Evolutionary conservation across 2,888 invertebrate genomes (phyloP).

Genomic region (Synergus laeviventris): DNA sequence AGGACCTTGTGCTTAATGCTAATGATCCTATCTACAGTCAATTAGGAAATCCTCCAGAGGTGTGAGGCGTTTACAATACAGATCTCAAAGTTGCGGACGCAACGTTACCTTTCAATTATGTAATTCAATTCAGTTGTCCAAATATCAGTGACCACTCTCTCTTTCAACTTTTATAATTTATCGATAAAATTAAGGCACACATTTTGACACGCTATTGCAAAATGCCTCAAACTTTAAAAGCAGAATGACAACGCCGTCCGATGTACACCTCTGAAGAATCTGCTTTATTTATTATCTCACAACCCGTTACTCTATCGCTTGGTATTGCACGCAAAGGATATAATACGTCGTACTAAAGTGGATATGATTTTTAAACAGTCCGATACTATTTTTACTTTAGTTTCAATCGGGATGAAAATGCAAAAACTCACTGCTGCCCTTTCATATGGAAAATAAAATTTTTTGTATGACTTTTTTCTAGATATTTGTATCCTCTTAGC

Average conservation of each 20-base stretch:
- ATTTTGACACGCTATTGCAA: slow-evolving; percentile 21
- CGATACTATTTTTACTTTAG: background rate
- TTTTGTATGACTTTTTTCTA: slow-evolving; percentile 4
- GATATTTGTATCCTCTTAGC: background rate
- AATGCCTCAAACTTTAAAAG: slow-evolving; percentile 7
- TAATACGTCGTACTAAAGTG: slow-evolving; percentile 4
- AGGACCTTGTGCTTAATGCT: slow-evolving; percentile 35
- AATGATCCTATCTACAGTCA: slow-evolving; percentile 31
- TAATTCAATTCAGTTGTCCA: background rate
- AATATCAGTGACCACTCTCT: background rate
- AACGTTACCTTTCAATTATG: background rate
- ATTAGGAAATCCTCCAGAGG: slow-evolving; percentile 30
- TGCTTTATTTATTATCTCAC: slow-evolving; percentile 40
- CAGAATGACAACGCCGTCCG: slow-evolving; percentile 11
- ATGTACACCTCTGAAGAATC: slow-evolving; percentile 43
- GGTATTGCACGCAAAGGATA: slow-evolving; percentile 42
- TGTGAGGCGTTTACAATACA: background rate
- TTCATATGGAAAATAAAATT: background rate
- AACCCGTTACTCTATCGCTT: slow-evolving; percentile 39
- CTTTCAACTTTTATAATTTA: background rate
- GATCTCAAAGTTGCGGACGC: slow-evolving; percentile 2
- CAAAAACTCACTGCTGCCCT: background rate
- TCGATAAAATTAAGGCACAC: slow-evolving; percentile 26
- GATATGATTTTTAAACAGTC: slow-evolving; percentile 29
- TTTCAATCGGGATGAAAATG: slow-evolving; percentile 21